Evolutionary conservation across 2,797 vertebrate species (phyloP), one percentile per base, ranked within the genome.

Genomic region (Platyrinchus mystaceus): DNA sequence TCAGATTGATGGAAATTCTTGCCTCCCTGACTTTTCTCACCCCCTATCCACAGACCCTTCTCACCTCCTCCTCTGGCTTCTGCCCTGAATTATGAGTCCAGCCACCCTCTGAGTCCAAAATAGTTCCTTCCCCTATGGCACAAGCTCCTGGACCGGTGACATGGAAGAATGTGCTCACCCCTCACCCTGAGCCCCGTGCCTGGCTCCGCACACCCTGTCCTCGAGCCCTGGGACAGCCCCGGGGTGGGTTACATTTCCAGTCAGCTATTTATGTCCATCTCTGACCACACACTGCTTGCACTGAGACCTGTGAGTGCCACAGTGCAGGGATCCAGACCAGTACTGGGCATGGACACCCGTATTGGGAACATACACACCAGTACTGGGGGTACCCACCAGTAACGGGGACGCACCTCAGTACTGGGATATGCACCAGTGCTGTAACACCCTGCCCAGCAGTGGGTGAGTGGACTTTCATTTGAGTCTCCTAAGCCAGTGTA

Each of bases 11-110:
- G 68, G 75, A 91, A 87, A 93, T 90, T 70, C 64, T 89, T 87
- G 34, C 63, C 69, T 92, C 39, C 32, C 63, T 95, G 91, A 95
- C 96, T 87, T 90, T 95, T 90, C 83, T 90, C 62, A 60, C 43
- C 34, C 41, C 9, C 22, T 43, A 43, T 90, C 86, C 68, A 68
- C 68, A 64, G 71, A 53, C 81, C 27, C 46, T 87, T 87, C 62
- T 81, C 78, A 78, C 68, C 56, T 90, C 46, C 81, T 97, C n/a
- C 58, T 83, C 71, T 44, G 56, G 11, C 50, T 92, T 82, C 84
- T 94, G 88, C 41, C 67, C 84, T 92, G 95, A 95, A 95, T 95
- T 70, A 74, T 68, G 0, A 94, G 84, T 36, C 32, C 46, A n/a
- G 37, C n/a, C 1, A 5, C 49, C 37, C 58, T 73, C 5, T 21